Conservation (phyloP, 2,888 invertebrate genomes). For the Drosophila fungiperda region DNA sequence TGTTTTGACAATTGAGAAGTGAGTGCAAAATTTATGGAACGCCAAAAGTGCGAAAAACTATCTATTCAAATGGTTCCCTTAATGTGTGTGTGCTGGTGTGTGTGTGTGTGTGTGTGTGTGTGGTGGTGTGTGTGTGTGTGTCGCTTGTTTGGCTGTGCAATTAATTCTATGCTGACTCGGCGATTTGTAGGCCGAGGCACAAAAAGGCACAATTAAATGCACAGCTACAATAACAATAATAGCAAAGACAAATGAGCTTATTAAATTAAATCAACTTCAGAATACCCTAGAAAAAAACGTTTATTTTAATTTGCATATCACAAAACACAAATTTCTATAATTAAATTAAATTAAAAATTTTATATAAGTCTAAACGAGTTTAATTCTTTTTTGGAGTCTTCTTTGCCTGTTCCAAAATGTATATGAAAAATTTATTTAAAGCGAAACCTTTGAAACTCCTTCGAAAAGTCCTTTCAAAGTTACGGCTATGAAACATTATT, state of each 20-base stretch:
- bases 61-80: constrained; percentile 47
- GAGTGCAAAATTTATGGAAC: constrained; percentile 69
- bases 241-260: constrained; percentile 31
- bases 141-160: constrained; percentile 57
- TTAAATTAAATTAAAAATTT: background rate
- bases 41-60: constrained; percentile 64
- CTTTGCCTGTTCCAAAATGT: background rate
- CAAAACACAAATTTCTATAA: background rate
- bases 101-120: background rate
- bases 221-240: constrained; percentile 39
- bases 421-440: background rate
- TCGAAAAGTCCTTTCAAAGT: too few relatives aligned
- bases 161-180: constrained; percentile 77
- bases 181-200: constrained; percentile 62
- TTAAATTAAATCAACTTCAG: background rate
- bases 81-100: background rate
- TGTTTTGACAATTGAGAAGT: constrained; percentile 78
- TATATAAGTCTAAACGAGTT: too few relatives aligned
- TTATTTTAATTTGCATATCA: background rate
- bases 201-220: constrained; percentile 64
- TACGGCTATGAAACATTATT: background rate
- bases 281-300: constrained; percentile 9
- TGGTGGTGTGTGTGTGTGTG: constrained; percentile 2
- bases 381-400: too few relatives aligned
- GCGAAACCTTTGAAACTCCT: too few relatives aligned